phyloP scores from a whole-genome alignment of 2,888 invertebrate genomes.

The Gonocerus acuteangulatus region DNA sequence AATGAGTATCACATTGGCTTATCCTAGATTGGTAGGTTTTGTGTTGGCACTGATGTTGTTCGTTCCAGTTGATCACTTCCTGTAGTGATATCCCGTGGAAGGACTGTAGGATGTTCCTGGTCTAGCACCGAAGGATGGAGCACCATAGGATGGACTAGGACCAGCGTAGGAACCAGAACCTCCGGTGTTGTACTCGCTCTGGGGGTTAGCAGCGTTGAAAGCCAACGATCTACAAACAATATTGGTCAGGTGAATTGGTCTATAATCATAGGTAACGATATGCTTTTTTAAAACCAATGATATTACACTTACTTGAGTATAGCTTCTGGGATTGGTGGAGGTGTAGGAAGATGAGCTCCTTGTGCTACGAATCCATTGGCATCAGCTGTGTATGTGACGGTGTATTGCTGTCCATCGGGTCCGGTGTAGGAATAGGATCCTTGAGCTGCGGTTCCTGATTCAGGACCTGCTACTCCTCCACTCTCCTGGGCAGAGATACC shows the following conservation, averaged over 20 bases:
- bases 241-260: too few relatives aligned
- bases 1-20: constrained; percentile 25
- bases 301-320: constrained; percentile 43
- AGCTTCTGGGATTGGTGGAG: constrained; percentile 68
- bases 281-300: not conserved
- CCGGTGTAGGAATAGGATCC: constrained; percentile 52
- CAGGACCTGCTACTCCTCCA: constrained; percentile 46
- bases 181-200: constrained; percentile 22
- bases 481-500: constrained; percentile 50
- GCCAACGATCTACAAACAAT: constrained; percentile 2
- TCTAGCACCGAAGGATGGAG: not conserved
- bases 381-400: constrained; percentile 56
- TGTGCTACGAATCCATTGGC: constrained; percentile 49
- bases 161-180: constrained; percentile 10
- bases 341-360: constrained; percentile 73
- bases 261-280: too few relatives aligned
- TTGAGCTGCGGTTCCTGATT: constrained; percentile 40
- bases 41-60: not conserved
- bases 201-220: constrained; percentile 25
- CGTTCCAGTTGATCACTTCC: constrained; percentile 3
- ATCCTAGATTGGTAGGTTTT: constrained; percentile 15
- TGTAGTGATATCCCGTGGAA: constrained; percentile 33
- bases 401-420: constrained; percentile 39
- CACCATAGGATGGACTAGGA: not conserved
- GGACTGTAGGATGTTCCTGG: constrained; percentile 24